Conservation (phyloP, 2,797 vertebrate species). For the Amazonetta brasiliensis region DNA sequence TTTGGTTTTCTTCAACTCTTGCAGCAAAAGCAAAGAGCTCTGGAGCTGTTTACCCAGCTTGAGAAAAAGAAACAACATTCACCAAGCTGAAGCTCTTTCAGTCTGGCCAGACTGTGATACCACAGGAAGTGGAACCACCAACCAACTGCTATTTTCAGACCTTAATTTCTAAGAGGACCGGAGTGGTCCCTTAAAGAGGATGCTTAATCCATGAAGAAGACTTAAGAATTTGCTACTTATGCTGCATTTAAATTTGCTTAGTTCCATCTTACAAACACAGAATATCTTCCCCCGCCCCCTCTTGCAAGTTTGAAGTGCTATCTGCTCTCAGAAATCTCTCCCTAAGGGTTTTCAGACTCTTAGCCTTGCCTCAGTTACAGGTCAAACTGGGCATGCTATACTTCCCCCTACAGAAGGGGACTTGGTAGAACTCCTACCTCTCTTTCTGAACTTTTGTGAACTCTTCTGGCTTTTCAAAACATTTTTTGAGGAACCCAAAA, state of each 20-base stretch:
- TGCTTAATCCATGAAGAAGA: neutral
- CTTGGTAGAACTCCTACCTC: neutral
- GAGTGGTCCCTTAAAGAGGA: neutral
- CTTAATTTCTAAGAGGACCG: neutral
- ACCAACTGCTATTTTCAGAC: neutral
- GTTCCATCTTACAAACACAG: neutral
- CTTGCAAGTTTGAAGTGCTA: neutral
- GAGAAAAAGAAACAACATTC: neutral
- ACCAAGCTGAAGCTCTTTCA: neutral
- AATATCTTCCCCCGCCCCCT: neutral
- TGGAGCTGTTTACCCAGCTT: neutral
- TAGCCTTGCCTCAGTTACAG: neutral
- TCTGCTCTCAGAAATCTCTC: neutral
- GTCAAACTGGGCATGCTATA: neutral
- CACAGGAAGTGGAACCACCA: neutral
- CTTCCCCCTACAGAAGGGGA: neutral
- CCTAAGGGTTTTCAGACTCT: neutral
- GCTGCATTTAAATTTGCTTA: neutral
- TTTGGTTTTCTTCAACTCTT: neutral
- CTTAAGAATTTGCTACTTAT: neutral
- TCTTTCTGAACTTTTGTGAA: neutral
- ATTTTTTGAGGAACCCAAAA: neutral
- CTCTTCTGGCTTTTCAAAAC: neutral
- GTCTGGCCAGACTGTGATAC: neutral
- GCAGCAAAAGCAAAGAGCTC: neutral